These are phyloP conservation scores for Pharmacophagus antenor DNA, from an alignment of 2,888 invertebrate species.

Conservation along the genomic window DNA sequence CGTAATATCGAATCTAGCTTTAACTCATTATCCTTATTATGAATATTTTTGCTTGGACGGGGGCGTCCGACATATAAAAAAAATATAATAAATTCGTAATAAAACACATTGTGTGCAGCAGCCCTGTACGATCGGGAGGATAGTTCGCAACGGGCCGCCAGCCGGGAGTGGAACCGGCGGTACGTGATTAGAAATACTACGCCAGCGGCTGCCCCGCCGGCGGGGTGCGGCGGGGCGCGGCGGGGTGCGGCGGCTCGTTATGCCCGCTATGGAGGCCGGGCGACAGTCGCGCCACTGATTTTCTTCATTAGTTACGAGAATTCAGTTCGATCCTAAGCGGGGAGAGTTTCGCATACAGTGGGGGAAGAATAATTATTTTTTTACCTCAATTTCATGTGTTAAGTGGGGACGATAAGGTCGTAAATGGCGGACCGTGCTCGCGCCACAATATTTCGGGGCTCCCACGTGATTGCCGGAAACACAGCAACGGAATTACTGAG, in stretches of 20 bases:
- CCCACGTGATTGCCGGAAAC: no score
- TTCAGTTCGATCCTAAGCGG: not conserved
- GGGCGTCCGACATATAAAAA: no score
- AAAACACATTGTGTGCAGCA: slow-evolving; percentile 34
- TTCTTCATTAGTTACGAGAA: slow-evolving; percentile 3
- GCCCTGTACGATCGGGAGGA: slow-evolving; percentile 55
- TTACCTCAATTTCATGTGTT: no score
- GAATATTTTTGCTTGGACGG: not conserved
- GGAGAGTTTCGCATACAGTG: no score
- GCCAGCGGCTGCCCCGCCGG: slow-evolving; percentile 5
- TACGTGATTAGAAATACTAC: slow-evolving; percentile 65
- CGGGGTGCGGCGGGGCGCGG: not conserved
- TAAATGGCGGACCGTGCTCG: no score
- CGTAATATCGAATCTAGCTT: no score
- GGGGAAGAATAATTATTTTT: no score
- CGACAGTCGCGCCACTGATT: slow-evolving; percentile 5
- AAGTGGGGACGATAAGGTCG: no score
- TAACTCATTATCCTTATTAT: not conserved
- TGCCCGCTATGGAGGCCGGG: slow-evolving; percentile 5
- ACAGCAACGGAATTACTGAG: no score
- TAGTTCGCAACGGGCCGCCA: slow-evolving; percentile 61
- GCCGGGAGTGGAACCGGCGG: slow-evolving; percentile 44
- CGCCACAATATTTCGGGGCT: no score
- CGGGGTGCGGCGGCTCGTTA: slow-evolving; percentile 4
- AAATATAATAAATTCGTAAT: not conserved